Conservation (phyloP, 2,888 invertebrate species). For the Andrena bicolor region DNA sequence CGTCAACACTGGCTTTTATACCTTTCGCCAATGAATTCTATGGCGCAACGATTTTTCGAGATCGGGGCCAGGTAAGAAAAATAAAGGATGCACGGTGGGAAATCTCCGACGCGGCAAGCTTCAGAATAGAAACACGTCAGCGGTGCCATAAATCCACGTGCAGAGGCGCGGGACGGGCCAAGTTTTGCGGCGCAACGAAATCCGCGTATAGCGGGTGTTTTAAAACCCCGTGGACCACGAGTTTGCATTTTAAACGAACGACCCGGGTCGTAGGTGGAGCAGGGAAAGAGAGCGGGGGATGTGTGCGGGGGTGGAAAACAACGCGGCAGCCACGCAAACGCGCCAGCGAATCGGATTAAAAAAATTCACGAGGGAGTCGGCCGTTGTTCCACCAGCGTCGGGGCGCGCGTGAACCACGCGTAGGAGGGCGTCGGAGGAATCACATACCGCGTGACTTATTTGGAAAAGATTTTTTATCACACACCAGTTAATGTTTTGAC, state of each 20-base stretch:
- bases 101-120: conserved; percentile 47
- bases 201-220: conserved; percentile 73
- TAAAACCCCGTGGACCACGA: conserved; percentile 72
- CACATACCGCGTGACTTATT: conserved; percentile 60
- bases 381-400: conserved; percentile 56
- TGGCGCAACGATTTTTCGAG: not conserved
- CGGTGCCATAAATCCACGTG: conserved; percentile 63
- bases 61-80: not conserved
- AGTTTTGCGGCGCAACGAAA: conserved; percentile 70
- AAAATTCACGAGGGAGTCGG: conserved; percentile 76
- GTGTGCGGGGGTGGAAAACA: conserved; percentile 59
- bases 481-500: not conserved
- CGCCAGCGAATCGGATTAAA: conserved; percentile 77
- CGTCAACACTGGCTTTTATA: too few relatives aligned
- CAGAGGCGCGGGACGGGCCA: conserved; percentile 59
- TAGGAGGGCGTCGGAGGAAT: conserved; percentile 57
- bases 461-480: conserved; percentile 1
- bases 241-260: conserved; percentile 80
- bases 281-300: not conserved
- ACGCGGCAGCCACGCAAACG: conserved; percentile 68
- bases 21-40: not conserved
- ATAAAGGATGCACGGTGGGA: conserved; percentile 16
- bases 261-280: conserved; percentile 33
- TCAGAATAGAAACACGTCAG: conserved; percentile 66
- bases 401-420: conserved; percentile 61